These are phyloP conservation scores for Cyphomyrus plagiostoma DNA, from an alignment of 2,113 vertebrate genomes.

Conservation along the genomic window DNA sequence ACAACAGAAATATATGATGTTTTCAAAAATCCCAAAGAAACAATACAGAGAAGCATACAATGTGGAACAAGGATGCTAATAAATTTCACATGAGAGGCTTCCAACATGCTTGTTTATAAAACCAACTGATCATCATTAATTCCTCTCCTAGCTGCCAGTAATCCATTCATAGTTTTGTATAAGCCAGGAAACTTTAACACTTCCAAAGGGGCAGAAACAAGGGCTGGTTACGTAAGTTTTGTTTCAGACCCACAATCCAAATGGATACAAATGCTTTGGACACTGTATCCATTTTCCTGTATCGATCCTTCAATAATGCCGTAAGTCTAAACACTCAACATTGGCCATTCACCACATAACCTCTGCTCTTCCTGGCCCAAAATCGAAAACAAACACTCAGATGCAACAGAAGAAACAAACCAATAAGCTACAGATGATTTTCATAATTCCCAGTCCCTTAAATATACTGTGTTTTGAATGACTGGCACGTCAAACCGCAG, in stretches of 20 bases:
- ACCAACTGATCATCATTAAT: neutral
- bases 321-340: neutral
- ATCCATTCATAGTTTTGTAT: neutral
- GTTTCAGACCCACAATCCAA: neutral
- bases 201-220: neutral
- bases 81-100: neutral
- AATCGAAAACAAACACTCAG: neutral
- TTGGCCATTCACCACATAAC: neutral
- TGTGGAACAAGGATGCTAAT: neutral
- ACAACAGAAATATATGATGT: neutral
- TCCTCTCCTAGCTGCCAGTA: neutral
- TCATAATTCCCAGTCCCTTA: neutral
- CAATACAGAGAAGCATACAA: neutral
- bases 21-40: neutral
- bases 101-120: neutral
- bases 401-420: neutral
- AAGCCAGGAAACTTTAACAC: neutral
- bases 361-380: neutral
- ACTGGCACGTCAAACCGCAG: neutral
- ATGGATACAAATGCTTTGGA: neutral
- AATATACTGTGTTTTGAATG: slow-evolving; percentile 1
- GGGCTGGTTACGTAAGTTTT: neutral
- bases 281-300: neutral
- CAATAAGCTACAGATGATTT: neutral
- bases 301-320: neutral